These are phyloP conservation scores for Cyclina sinensis DNA, from an alignment of 1,140 invertebrate species.

Conservation along the genomic window DNA sequence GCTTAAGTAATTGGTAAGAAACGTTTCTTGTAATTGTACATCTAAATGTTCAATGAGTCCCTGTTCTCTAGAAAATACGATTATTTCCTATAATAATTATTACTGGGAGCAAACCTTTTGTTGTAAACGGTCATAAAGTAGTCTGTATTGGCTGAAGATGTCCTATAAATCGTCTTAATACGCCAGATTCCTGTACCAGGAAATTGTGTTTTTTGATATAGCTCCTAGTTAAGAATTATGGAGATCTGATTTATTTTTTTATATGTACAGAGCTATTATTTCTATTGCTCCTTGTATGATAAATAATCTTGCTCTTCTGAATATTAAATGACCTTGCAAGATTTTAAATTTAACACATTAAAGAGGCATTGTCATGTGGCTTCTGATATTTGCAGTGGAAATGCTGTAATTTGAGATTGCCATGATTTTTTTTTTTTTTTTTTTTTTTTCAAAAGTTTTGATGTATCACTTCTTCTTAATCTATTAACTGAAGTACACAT, in stretches of 20 bases:
- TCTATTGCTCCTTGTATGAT: neutral
- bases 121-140: conserved; percentile 15
- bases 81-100: conserved; percentile 21
- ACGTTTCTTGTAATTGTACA: neutral
- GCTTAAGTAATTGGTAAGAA: neutral
- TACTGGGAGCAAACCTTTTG: neutral
- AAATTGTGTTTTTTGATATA: conserved; percentile 48
- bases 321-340: neutral
- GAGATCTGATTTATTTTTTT: neutral
- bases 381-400: too few species aligned
- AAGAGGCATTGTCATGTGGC: too few species aligned
- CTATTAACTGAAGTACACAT: too few species aligned
- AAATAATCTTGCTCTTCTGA: neutral
- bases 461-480: too few species aligned
- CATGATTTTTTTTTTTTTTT: too few species aligned
- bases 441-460: too few species aligned
- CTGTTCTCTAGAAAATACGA: conserved; percentile 27
- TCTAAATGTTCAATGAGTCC: neutral
- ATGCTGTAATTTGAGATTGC: too few species aligned
- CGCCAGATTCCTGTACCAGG: conserved; percentile 11
- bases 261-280: neutral
- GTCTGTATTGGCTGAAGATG: conserved; percentile 31
- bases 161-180: conserved; percentile 52
- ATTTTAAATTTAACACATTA: neutral
- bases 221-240: neutral